Conservation (phyloP, 2,888 invertebrate species). For the Trichacis sp. region DNA sequence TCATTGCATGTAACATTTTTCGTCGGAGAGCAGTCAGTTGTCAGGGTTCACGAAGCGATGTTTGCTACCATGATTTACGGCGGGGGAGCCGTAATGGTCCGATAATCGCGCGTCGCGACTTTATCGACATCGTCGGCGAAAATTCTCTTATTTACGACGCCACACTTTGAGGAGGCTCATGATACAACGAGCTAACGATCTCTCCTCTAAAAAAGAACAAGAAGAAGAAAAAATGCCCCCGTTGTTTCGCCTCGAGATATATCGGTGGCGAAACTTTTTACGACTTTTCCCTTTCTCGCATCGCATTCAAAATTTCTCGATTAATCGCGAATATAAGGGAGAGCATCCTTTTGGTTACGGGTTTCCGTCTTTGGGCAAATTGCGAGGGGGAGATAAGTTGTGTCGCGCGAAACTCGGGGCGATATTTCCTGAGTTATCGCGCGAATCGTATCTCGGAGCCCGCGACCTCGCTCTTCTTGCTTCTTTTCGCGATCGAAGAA, state of each 20-base stretch:
- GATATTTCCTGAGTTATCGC: too few species aligned
- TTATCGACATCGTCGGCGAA: slow-evolving; percentile 29
- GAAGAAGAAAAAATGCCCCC: neutral
- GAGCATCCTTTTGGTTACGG: too few species aligned
- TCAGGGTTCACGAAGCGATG: slow-evolving; percentile 7
- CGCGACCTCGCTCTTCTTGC: too few species aligned
- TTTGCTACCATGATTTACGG: slow-evolving; percentile 28
- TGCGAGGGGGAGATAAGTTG: too few species aligned
- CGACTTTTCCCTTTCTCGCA: neutral
- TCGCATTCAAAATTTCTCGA: too few species aligned
- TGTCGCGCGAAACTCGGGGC: too few species aligned
- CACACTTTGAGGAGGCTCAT: slow-evolving; percentile 16
- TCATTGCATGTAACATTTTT: too few species aligned
- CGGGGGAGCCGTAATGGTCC: slow-evolving; percentile 23
- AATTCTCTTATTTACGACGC: slow-evolving; percentile 26
- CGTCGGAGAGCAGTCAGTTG: neutral
- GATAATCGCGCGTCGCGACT: slow-evolving; percentile 31
- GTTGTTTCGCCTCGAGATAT: slow-evolving; percentile 7
- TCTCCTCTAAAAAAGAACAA: neutral
- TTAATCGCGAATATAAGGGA: too few species aligned
- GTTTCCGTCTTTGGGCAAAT: too few species aligned
- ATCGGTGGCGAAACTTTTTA: slow-evolving; percentile 8
- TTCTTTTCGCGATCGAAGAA: too few species aligned
- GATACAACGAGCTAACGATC: slow-evolving; percentile 8
- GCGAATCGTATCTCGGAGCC: too few species aligned